Percentiles rank a stretch among this genome's conserved stretches.
phyloP scores from a whole-genome alignment of 2,888 invertebrate species.

The Euclidia mi region DNA sequence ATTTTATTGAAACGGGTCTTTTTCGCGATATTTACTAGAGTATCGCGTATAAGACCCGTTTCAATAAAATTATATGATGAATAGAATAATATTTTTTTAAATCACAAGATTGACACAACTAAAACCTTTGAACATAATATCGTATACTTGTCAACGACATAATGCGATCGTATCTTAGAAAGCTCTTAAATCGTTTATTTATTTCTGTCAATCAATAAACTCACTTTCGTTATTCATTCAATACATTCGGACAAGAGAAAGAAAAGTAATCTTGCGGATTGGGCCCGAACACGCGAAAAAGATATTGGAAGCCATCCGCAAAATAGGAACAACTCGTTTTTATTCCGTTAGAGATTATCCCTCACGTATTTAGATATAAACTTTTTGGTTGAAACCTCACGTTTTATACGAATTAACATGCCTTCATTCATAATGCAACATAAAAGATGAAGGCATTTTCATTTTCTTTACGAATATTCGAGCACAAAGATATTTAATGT shows the following conservation, averaged over 20 bases:
- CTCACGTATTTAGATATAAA: conserved; percentile 63
- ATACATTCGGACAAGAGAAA: conserved; percentile 70
- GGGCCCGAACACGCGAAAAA: conserved; percentile 78
- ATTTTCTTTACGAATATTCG: too few species aligned
- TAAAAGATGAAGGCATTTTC: too few species aligned
- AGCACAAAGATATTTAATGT: too few species aligned
- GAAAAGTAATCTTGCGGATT: conserved; percentile 78
- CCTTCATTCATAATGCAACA: too few species aligned
- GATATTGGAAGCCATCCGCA: conserved; percentile 77
- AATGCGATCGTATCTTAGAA: conserved; percentile 34
- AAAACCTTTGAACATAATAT: conserved; percentile 22
- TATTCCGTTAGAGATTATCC: conserved; percentile 71
- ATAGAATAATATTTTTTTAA: neutral
- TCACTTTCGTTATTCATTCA: conserved; percentile 75
- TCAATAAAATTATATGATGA: too few species aligned
- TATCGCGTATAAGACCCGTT: too few species aligned
- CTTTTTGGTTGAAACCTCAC: conserved; percentile 34
- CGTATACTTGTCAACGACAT: conserved; percentile 25
- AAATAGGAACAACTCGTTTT: conserved; percentile 72
- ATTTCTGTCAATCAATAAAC: conserved; percentile 73
- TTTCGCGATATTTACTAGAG: too few species aligned
- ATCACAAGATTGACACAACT: conserved; percentile 1
- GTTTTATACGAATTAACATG: conserved; percentile 17
- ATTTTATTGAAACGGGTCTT: too few species aligned
- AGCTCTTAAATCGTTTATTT: conserved; percentile 65